A percentile compares a stretch with the other conserved stretches of the same genome.
phyloP scores from a whole-genome alignment of 1,140 invertebrate species.

The Drosophila sturtevanti region DNA sequence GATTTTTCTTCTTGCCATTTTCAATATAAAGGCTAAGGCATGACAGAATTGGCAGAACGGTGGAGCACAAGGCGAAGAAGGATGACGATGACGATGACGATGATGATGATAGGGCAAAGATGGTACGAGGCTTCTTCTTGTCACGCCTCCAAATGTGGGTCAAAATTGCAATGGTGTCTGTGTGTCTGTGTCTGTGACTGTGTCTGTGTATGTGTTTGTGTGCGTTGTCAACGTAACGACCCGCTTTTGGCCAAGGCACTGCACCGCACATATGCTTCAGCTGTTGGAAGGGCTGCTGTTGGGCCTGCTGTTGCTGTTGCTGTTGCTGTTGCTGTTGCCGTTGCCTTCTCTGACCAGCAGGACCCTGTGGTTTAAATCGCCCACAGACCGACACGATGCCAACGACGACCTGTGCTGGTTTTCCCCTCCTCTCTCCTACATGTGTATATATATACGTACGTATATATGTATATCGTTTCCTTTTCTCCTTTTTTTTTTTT shows the following conservation, averaged over 20 bases:
- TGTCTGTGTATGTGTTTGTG: neutral
- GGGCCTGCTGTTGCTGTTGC: neutral
- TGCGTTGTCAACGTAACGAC: slow-evolving; percentile 76
- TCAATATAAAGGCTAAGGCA: slow-evolving; percentile 71
- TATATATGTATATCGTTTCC: neutral
- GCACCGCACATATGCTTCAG: neutral
- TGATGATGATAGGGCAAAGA: neutral
- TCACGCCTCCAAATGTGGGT: slow-evolving; percentile 72
- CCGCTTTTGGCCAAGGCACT: slow-evolving; percentile 62
- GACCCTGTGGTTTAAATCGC: slow-evolving; percentile 51
- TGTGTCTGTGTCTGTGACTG: slow-evolving; percentile 7
- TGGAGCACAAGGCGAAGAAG: neutral
- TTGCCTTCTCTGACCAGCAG: slow-evolving; percentile 20
- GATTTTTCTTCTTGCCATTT: slow-evolving; percentile 60
- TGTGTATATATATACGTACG: neutral
- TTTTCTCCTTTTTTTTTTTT: slow-evolving; percentile 14
- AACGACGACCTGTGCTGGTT: neutral
- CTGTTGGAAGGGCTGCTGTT: neutral
- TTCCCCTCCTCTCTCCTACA: too few species aligned
- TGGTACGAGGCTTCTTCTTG: slow-evolving; percentile 13
- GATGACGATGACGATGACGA: neutral
- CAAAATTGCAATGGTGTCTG: slow-evolving; percentile 59
- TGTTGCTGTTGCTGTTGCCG: neutral
- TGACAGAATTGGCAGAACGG: slow-evolving; percentile 23
- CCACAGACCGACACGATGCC: slow-evolving; percentile 26